These are phyloP conservation scores for Pseudocheirus occidentalis DNA, from an alignment of 2,797 vertebrate species.

Conservation along the genomic window DNA sequence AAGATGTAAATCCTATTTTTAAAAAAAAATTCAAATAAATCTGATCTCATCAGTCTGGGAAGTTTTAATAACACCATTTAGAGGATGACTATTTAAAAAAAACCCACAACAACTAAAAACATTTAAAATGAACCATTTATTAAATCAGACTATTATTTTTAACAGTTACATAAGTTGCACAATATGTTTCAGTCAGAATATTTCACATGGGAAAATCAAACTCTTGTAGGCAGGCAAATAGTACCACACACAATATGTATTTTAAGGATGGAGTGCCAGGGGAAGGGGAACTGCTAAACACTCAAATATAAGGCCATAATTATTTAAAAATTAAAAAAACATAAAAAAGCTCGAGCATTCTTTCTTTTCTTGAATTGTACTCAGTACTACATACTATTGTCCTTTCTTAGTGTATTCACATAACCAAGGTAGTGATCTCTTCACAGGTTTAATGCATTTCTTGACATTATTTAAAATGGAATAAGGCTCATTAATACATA, in stretches of 20 bases:
- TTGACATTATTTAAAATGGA: conserved; percentile 79
- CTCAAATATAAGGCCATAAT: conserved; percentile 88
- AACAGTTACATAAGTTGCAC: conserved; percentile 99
- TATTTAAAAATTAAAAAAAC: conserved; percentile 88
- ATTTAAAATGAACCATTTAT: conserved; percentile 92
- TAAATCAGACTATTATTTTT: conserved; percentile 97
- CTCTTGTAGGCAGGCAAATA: conserved; percentile 97
- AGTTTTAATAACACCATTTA: background rate
- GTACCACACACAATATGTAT: conserved; percentile 98
- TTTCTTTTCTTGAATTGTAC: conserved; percentile 82
- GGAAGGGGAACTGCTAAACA: conserved; percentile 89
- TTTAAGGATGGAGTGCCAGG: conserved; percentile 76
- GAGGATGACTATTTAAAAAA: conserved; percentile 55
- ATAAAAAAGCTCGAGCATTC: conserved; percentile 85
- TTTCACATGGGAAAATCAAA: conserved; percentile 93
- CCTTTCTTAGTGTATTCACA: conserved; percentile 82
- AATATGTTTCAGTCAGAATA: conserved; percentile 90
- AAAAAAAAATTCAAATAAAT: background rate
- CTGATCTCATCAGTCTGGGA: background rate
- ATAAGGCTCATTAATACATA: conserved; percentile 87
- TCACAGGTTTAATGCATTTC: conserved; percentile 71
- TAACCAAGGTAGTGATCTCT: conserved; percentile 81
- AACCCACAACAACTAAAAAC: conserved; percentile 74
- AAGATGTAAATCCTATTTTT: background rate
- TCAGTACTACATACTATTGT: conserved; percentile 85